phyloP scores from a whole-genome alignment of 2,113 vertebrate species.

The Hemiprocne comata region DNA sequence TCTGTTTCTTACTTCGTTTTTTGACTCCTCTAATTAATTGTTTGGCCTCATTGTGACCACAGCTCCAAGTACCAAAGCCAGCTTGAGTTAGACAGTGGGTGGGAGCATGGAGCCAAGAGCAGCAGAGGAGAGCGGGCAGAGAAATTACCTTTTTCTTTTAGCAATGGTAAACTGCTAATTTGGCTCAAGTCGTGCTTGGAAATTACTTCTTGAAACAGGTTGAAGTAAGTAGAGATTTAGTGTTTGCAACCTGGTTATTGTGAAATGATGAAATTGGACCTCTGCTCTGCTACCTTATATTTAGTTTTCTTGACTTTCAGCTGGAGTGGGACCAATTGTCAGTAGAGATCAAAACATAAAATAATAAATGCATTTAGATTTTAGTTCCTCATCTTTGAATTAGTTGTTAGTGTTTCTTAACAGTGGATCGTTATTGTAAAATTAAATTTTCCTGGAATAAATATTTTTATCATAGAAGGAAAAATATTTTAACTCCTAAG shows the following conservation, averaged over 20 bases:
- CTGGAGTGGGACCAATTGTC: not conserved
- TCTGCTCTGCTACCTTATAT: not conserved
- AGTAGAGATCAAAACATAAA: not conserved
- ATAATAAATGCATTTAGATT: not conserved
- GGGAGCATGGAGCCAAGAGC: not conserved
- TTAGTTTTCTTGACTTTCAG: not conserved
- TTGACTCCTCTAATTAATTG: not conserved
- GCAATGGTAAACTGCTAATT: not conserved
- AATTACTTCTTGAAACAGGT: not conserved
- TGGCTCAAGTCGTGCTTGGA: not conserved
- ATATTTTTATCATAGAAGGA: not conserved
- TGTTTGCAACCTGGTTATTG: not conserved
- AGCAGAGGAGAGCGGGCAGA: not conserved
- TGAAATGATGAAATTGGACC: not conserved
- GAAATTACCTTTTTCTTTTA: not conserved
- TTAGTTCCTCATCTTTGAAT: not conserved
- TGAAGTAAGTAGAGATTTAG: not conserved
- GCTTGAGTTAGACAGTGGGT: not conserved
- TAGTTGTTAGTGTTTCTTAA: not conserved
- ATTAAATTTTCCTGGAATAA: not conserved
- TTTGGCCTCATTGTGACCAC: not conserved
- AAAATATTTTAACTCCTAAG: not conserved
- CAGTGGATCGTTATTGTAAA: not conserved
- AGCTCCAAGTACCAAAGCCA: not conserved
- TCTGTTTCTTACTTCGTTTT: not conserved